Evolutionary conservation across 2,113 vertebrate genomes (phyloP).

Genomic region (Taurulus bubalis): DNA sequence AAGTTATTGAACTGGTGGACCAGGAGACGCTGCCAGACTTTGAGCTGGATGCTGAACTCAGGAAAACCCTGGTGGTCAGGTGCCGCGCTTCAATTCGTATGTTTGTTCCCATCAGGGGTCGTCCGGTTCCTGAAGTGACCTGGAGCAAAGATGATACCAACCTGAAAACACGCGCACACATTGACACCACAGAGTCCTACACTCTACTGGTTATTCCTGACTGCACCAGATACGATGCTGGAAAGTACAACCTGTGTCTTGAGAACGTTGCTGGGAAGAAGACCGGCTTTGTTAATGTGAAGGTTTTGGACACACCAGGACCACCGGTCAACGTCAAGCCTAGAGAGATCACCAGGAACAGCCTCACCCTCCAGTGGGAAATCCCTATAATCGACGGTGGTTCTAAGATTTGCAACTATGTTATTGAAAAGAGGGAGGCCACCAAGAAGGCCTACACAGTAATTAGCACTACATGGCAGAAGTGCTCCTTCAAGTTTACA

Average conservation of each 20-base stretch:
- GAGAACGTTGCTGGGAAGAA: constrained; percentile 98
- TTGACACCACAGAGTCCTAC: constrained; percentile 97
- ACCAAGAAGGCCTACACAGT: constrained; percentile 96
- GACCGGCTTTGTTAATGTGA: constrained; percentile 96
- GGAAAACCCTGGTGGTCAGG: constrained; percentile 95
- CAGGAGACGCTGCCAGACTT: constrained; percentile 93
- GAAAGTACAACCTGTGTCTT: constrained; percentile 94
- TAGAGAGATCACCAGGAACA: constrained; percentile 94
- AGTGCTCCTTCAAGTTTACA: constrained; percentile 92
- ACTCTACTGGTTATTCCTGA: constrained; percentile 95
- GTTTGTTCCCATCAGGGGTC: constrained; percentile 96
- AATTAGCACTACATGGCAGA: constrained; percentile 92
- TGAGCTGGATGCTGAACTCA: constrained; percentile 96
- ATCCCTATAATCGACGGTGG: constrained; percentile 97
- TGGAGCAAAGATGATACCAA: constrained; percentile 94
- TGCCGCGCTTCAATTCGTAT: constrained; percentile 93
- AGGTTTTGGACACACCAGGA: constrained; percentile 95
- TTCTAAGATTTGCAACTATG: constrained; percentile 95
- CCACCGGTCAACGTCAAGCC: constrained; percentile 94
- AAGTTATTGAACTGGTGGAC: constrained; percentile 90
- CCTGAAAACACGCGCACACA: constrained; percentile 91
- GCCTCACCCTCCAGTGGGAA: constrained; percentile 96
- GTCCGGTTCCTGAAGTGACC: constrained; percentile 94
- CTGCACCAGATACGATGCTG: constrained; percentile 95
- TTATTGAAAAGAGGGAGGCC: constrained; percentile 95